Base-by-base conservation (phyloP, 2,797 vertebrate species). In the Pangasius larnaudii region DNA sequence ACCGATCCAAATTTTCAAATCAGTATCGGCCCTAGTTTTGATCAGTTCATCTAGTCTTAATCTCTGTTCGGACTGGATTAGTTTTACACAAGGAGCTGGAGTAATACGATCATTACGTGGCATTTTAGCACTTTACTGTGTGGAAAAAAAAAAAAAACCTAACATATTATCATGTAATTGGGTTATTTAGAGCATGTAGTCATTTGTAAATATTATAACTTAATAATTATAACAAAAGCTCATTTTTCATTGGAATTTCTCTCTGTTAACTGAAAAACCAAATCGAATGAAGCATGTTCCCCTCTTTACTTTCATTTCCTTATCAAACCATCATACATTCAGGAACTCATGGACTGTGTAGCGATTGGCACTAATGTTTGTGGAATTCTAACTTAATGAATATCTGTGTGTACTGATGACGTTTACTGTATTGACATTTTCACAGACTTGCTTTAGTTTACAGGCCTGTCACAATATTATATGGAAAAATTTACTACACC, bases 241-340 rank as follows among this genome's bases (percentile, higher is more conserved):
- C 0, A 5, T 11, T 16, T 27, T n/a, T 16, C 16, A 13, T 30
- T 19, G 27, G 39, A 3, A 83, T 65, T 65, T 46, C 39, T 39
- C 18, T 30, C 80, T 42, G 9, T 36, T 33, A 18, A 46, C n/a
- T 71, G 6, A n/a, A 14, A 30, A 53, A 72, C 51, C 69, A 27
- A 51, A 61, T 27, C 85, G 10, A 46, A 33, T 63, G 56, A 22
- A 46, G 1, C 56, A 0, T 18, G 39, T 36, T 86, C 19, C 33
- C 39, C 59, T 78, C 22, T 78, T 30, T 11, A 42, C 72, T 78
- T 59, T 77, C 72, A 36, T 49, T 69, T 69, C 72, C 56, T 77
- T 30, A 9, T 51, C 39, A 63, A 30, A 33, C 18, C 22, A 8
- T 56, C 10, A 1, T 65, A 61, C 63, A n/a, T 49, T 30, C 24